Evolutionary conservation across 2,113 vertebrate species (phyloP).

Genomic region (Lichenostomus cassidix): DNA sequence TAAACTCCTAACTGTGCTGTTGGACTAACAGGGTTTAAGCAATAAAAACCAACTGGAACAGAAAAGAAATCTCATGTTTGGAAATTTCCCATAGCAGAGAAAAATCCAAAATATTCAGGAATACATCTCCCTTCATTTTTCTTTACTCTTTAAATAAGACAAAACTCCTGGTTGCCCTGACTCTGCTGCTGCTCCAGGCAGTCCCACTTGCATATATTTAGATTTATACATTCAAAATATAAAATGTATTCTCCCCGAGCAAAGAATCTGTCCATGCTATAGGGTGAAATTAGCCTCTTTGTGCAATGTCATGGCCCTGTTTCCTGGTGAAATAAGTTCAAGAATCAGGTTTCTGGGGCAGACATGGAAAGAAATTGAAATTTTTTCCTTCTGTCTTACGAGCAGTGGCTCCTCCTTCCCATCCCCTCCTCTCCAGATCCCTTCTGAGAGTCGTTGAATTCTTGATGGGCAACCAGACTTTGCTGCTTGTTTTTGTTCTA

Average conservation of each 20-base stretch:
- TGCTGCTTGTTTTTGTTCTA: not conserved
- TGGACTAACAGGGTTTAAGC: not conserved
- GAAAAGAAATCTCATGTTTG: not conserved
- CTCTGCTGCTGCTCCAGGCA: not conserved
- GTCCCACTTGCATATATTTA: not conserved
- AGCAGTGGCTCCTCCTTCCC: not conserved
- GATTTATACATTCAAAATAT: not conserved
- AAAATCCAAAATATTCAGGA: not conserved
- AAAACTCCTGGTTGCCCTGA: not conserved
- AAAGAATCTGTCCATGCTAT: not conserved
- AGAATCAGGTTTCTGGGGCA: conserved; percentile 60
- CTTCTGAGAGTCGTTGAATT: not conserved
- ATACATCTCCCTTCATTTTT: not conserved
- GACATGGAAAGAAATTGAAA: not conserved
- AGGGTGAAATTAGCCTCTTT: conserved; percentile 11
- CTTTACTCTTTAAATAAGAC: not conserved
- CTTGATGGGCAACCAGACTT: not conserved
- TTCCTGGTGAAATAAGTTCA: conserved; percentile 34
- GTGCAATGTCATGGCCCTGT: conserved; percentile 53
- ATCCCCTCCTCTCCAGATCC: not conserved
- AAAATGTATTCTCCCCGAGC: not conserved
- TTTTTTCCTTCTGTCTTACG: not conserved
- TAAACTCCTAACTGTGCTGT: rapidly evolving
- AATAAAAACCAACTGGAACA: not conserved
- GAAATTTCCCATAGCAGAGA: not conserved